Evolutionary conservation across 2,113 vertebrate genomes (phyloP).

Genomic region (Pterophyllum scalare): DNA sequence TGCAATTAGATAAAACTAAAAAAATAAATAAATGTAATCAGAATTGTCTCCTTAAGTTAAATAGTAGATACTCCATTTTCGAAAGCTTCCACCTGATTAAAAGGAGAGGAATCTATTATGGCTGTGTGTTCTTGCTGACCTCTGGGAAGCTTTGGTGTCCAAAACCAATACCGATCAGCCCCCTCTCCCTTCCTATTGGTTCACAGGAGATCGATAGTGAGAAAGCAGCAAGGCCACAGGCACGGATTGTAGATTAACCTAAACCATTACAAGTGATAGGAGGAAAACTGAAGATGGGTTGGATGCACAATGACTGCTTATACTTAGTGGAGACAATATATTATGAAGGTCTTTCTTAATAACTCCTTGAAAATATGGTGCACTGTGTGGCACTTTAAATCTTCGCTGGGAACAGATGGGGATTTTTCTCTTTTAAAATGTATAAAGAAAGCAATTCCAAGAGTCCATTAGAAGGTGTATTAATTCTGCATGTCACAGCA

Average conservation of each 20-base stretch:
- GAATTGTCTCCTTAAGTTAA: background rate
- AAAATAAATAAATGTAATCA: background rate
- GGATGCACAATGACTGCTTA: background rate
- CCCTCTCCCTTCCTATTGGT: background rate
- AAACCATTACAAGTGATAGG: slow-evolving; percentile 20
- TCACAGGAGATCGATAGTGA: slow-evolving; percentile 51
- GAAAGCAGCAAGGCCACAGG: slow-evolving; percentile 7
- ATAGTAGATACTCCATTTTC: background rate
- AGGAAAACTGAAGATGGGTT: slow-evolving; percentile 20
- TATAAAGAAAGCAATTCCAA: background rate
- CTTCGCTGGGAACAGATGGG: background rate
- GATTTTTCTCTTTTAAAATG: background rate
- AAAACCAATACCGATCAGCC: slow-evolving; percentile 60
- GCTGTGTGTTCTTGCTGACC: slow-evolving; percentile 55
- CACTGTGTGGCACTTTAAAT: background rate
- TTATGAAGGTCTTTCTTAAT: background rate
- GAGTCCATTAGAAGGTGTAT: slow-evolving; percentile 1
- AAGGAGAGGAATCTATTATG: slow-evolving; percentile 26
- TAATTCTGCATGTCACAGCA: background rate
- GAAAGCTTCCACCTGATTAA: slow-evolving; percentile 35
- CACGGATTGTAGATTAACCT: slow-evolving; percentile 36
- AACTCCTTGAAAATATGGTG: background rate
- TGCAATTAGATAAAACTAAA: background rate
- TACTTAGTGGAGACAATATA: background rate
- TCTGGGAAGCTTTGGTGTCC: slow-evolving; percentile 17